These are phyloP conservation scores for Drosophila nr. medialis DNA, from an alignment of 2,888 invertebrate species.

Conservation along the genomic window DNA sequence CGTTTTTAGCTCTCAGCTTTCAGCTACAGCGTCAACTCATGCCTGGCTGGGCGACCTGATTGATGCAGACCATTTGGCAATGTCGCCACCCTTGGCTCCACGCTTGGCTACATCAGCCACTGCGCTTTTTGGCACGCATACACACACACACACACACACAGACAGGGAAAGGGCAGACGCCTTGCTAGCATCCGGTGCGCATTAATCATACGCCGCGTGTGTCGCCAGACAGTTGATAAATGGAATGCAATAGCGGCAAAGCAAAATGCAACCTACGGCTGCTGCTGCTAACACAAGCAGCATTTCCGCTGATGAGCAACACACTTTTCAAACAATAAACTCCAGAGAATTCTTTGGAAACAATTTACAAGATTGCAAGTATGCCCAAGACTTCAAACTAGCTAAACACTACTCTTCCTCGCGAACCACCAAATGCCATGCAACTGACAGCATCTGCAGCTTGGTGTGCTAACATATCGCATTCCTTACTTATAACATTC, in stretches of 20 bases:
- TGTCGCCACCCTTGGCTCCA: constrained; percentile 27
- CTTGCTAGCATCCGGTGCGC: constrained; percentile 22
- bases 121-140: constrained; percentile 2
- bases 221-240: constrained; percentile 66
- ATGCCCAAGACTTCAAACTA: constrained; percentile 14
- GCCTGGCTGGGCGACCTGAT: constrained; percentile 34
- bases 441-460: not conserved
- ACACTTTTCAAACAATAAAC: constrained; percentile 40
- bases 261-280: constrained; percentile 25
- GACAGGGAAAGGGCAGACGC: constrained; percentile 10
- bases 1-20: not conserved
- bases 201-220: constrained; percentile 68
- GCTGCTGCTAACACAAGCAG: constrained; percentile 8
- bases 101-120: not conserved
- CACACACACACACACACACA: not conserved
- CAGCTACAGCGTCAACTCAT: constrained; percentile 4
- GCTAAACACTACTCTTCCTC: not conserved
- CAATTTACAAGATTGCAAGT: constrained; percentile 56
- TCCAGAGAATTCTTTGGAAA: constrained; percentile 46
- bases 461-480: not conserved
- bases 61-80: constrained; percentile 53
- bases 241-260: constrained; percentile 47
- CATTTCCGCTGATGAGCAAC: constrained; percentile 26
- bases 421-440: not conserved
- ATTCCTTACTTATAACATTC: not conserved